Evolutionary conservation across 2,888 invertebrate species (phyloP).

Genomic region (Tachina grossa): DNA sequence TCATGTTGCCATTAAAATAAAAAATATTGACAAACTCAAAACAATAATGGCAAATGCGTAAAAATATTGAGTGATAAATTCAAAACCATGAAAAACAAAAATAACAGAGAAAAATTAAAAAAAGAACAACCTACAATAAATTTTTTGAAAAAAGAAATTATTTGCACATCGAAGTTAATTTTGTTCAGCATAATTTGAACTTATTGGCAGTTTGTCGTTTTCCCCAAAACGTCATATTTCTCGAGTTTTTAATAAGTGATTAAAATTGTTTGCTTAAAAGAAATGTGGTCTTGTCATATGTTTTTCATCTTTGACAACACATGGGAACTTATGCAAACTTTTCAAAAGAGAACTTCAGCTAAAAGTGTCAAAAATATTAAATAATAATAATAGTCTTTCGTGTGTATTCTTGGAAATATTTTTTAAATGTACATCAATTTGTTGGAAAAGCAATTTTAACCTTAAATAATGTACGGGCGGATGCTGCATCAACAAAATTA

Average conservation of each 20-base stretch:
- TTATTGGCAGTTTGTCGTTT: background rate
- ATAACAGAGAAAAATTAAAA: background rate
- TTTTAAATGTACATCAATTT: too few species aligned
- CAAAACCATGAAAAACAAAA: constrained; percentile 17
- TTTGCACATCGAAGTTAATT: constrained; percentile 20
- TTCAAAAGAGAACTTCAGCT: background rate
- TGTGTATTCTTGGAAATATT: too few species aligned
- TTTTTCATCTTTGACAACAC: background rate
- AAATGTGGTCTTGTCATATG: background rate
- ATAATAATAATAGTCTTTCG: background rate
- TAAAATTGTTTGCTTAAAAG: background rate
- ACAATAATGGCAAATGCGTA: background rate
- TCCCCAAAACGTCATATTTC: constrained; percentile 7
- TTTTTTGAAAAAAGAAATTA: background rate
- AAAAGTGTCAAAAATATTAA: background rate
- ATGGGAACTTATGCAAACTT: constrained; percentile 12
- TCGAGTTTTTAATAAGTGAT: background rate
- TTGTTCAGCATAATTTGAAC: background rate
- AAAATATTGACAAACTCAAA: constrained; percentile 24
- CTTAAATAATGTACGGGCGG: too few species aligned
- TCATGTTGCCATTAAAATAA: constrained; percentile 28
- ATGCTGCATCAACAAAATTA: too few species aligned
- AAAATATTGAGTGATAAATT: background rate
- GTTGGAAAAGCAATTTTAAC: too few species aligned
- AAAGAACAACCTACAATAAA: background rate